Base-by-base conservation (phyloP, 2,113 vertebrate species). In the Aramus guarauna region DNA sequence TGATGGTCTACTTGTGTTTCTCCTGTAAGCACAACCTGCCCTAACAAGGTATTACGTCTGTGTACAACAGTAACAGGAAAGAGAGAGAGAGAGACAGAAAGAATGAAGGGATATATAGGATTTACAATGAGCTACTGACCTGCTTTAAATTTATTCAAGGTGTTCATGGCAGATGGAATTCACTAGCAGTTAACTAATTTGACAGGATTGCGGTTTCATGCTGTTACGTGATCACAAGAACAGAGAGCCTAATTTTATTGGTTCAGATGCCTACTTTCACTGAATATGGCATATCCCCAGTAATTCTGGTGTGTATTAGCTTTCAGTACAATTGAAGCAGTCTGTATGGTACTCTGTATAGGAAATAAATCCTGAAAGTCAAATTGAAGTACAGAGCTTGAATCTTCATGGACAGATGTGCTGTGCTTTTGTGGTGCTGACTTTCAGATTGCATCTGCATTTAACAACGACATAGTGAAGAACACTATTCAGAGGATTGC, bases 1-100 rank as follows among this genome's bases (percentile, higher is more conserved):
- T 37, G 73, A 45, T 80, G 16, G 1, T 71, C 1, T 2, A 1
- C 32, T 69, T 48, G 5, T 48, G 5, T 8, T 53, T 56, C 2
- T 86, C 22, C 12, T 81, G 27, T 58, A 62, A 85, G 37, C 17
- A 60, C 30, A 95, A 41, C 6, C 29, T 91, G 10, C 12, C 15
- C 24, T 74, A 41, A 74, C 21, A 30, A 9, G 8, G 27, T 59
- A 34, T 36, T 52, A 32, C 16, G 37, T 64, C 15, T 37, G 2
- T 32, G 11, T 32, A 27, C 41, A 68, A 27, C 18, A 79, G 11
- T 58, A 62, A 15, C 7, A 21, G 22, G 12, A 24, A 12, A 60
- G 9, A 17, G 13, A 36, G 12, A 53, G 13, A 24, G 59, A 59
- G 9, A 59, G 8, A 58, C 11, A 43, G 43, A 43, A 15, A 11